Percentiles rank a stretch among this genome's conserved stretches.
phyloP scores from a whole-genome alignment of 2,113 vertebrate genomes.

The Tenebrosternarchus preto region DNA sequence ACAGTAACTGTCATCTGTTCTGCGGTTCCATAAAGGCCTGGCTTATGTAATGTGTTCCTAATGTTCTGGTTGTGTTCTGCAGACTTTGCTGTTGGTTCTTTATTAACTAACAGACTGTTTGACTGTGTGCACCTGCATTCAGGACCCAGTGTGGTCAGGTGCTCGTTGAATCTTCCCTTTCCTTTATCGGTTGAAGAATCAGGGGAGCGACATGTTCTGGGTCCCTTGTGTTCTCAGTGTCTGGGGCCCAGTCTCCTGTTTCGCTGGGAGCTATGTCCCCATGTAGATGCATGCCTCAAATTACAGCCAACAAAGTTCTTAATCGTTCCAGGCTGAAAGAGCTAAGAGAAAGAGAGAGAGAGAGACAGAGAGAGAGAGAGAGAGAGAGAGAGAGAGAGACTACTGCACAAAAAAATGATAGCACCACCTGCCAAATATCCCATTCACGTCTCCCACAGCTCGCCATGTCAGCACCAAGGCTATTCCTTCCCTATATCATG shows the following conservation, averaged over 20 bases:
- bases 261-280: conserved; percentile 44
- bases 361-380: not conserved
- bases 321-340: conserved; percentile 21
- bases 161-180: not conserved
- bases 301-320: conserved; percentile 29
- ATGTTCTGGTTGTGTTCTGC: not conserved
- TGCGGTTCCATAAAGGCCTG: too few relatives aligned
- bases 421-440: not conserved
- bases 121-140: not conserved
- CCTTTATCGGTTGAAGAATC: not conserved
- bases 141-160: conserved; percentile 13
- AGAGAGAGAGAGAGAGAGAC: not conserved
- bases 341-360: not conserved
- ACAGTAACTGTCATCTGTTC: too few relatives aligned
- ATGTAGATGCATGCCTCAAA: conserved; percentile 40
- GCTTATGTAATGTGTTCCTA: too few relatives aligned
- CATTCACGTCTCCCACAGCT: too few relatives aligned
- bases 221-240: conserved; percentile 8
- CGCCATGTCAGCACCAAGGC: too few relatives aligned
- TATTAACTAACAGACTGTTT: not conserved
- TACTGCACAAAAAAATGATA: not conserved
- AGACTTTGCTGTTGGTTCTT: not conserved
- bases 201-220: not conserved
- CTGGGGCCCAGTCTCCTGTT: conserved; percentile 47
- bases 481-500: not conserved